These are phyloP conservation scores for honey bee (Apis mellifera) DNA, from an alignment of 1,140 invertebrate species.

Conservation along the genomic window DNA sequence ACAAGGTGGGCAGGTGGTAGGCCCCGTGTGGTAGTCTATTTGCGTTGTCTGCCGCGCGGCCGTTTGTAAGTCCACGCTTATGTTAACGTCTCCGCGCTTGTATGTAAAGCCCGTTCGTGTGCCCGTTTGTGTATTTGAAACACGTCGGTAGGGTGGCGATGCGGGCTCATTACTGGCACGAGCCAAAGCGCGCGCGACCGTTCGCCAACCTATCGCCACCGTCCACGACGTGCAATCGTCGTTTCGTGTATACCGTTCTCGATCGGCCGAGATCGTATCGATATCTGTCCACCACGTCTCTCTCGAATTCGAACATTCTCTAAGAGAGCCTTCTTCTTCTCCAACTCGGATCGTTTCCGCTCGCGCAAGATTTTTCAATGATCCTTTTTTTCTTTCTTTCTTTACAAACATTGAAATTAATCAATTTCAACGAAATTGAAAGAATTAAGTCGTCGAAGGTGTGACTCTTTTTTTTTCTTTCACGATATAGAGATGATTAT, in stretches of 20 bases:
- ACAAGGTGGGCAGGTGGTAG: constrained; percentile 72
- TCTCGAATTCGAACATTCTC: too few species aligned
- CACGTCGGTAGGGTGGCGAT: constrained; percentile 74
- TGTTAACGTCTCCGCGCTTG: background rate
- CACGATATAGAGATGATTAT: too few species aligned
- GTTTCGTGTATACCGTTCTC: constrained; percentile 50
- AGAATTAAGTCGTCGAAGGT: too few species aligned
- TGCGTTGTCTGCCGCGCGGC: constrained; percentile 60
- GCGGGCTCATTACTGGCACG: constrained; percentile 81
- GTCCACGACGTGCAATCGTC: constrained; percentile 45
- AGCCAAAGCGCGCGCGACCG: constrained; percentile 73
- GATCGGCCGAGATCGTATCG: background rate
- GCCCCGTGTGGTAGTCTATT: constrained; percentile 76
- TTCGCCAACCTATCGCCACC: constrained; percentile 30
- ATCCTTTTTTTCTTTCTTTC: too few species aligned
- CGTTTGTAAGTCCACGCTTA: constrained; percentile 48
- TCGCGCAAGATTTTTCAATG: too few species aligned
- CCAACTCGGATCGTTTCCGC: too few species aligned
- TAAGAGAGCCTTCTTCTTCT: too few species aligned
- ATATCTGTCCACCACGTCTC: too few species aligned
- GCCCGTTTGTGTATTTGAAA: constrained; percentile 77
- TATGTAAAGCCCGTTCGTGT: constrained; percentile 22
- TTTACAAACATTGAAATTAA: too few species aligned
- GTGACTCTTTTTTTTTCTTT: too few species aligned
- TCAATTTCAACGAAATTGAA: too few species aligned